Evolutionary conservation across 2,113 vertebrate species (phyloP), one percentile per base, ranked within the genome.

Genomic region (Bothrops jararaca): DNA sequence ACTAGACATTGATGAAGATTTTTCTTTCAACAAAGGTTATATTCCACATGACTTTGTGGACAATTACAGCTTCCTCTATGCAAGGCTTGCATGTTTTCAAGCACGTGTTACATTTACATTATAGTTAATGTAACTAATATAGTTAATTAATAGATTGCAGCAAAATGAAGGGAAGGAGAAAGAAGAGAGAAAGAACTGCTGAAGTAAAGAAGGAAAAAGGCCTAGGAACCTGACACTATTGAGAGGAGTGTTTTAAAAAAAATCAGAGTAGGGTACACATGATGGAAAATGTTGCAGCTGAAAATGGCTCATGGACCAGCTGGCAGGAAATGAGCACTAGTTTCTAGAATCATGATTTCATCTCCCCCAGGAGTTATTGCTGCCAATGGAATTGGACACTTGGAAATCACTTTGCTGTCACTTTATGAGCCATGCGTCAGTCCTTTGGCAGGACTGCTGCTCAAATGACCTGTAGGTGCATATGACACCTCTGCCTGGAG

Each of bases 371-470:
- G 89, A 18, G 88, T 58, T 69, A 57, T 48, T 80, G 74, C 92
- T 92, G 45, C 96, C 0, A 29, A 96, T 39, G 88, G 95, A 93
- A 95, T 91, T 0, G 52, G 95, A 58, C 0, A 0, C 42, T 39
- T 89, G 93, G 95, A 97, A 96, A 97, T 96, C 96, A 94, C 92
- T 96, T 96, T 97, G 93, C 93, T 4, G 0, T 90, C 0, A 1
- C 48, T 96, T 94, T 0, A 96, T 95, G 93, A 13, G 50, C 50
- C 0, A 0, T 15, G 74, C 1, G 50, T 96, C 96, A 95, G 10
- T 22, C 56, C 0, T 0, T 74, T 52, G 0, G 0, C 86, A 91
- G 91, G 89, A 92, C 11, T 64, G 6, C 2, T 90, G 85, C 20
- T 86, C 91, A 48, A 90, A 74, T 85, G 92, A 85, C 52, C 54